Evolutionary conservation across 2,797 vertebrate genomes (phyloP).

Genomic region (Aldrovandia affinis): DNA sequence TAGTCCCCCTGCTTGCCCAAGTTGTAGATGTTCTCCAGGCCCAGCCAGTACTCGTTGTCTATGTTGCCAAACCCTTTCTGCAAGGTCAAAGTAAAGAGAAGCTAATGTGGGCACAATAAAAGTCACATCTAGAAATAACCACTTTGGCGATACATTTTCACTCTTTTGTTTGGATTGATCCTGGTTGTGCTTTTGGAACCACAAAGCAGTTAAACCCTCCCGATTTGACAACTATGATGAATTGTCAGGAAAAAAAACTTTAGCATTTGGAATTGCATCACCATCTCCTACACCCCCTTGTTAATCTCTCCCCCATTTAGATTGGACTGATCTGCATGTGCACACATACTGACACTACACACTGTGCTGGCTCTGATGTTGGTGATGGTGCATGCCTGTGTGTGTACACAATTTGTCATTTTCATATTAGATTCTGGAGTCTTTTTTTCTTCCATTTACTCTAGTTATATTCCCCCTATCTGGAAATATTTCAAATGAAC

Average conservation of each 20-base stretch:
- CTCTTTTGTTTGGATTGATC: neutral
- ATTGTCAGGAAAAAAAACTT: neutral
- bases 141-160: neutral
- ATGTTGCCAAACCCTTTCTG: constrained; percentile 98
- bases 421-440: neutral
- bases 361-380: constrained; percentile 7
- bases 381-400: constrained; percentile 1
- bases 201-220: neutral
- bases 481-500: neutral
- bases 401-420: neutral
- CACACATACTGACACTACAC: neutral
- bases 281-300: neutral
- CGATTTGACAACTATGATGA: neutral
- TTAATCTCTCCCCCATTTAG: neutral
- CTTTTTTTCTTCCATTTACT: neutral
- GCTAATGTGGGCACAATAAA: neutral
- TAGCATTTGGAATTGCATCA: neutral
- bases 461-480: neutral
- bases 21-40: constrained; percentile 92
- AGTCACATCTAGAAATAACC: neutral
- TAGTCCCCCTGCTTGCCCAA: constrained; percentile 93
- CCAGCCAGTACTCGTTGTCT: constrained; percentile 95
- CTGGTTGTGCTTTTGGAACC: neutral
- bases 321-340: neutral
- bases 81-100: constrained; percentile 48